Base-by-base conservation (phyloP, 2,113 vertebrate species). In the Podarcis muralis region DNA sequence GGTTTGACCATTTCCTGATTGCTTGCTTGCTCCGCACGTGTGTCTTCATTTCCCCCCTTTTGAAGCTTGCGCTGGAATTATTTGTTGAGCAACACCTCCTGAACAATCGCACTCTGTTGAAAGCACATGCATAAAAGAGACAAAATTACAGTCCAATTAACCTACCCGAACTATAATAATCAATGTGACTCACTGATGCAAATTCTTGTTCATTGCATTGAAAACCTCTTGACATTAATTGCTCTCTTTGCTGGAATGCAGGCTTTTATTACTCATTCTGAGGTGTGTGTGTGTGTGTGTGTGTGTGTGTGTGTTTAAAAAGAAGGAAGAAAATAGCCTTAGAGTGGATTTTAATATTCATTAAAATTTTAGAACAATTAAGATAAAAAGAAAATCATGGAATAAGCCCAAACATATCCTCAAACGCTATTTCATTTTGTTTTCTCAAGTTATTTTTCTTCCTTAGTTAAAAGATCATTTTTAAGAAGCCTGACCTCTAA, bases 121-220 rank as follows among this genome's bases (percentile, higher is more conserved):
- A 27, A 72, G 0, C 59, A 65, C 23, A 22, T 66, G 48, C 80
- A 90, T 76, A 32, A 92, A 80, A 2, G 3, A 93, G 23, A 18
- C 0, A 87, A 92, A 93, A 89, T 90, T 91, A 40, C 27, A 89
- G 16, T 16, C 5, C 9, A 88, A 15, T 88, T 91, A 89, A 83
- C 8, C 9, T 87, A 18, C 66, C 86, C 88, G 90, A 66, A 37
- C 25, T 88, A 40, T 76, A 89, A 81, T 74, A 86, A 87, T 80
- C 6, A 40, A 2, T 65, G 30, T 48, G 18, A 84, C 11, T 89
- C 77, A 43, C 57, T 3, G 4, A 81, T 87, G 16, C 18, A 93
- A 76, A 89, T 90, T 88, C 77, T 30, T 88, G 27, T 2, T 12
- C 2, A 88, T 88, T 92, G 12, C 15, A 37, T 59, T 88, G 72